Conservation (phyloP, 2,888 invertebrate genomes). For the Chalcosyrphus nemorum region DNA sequence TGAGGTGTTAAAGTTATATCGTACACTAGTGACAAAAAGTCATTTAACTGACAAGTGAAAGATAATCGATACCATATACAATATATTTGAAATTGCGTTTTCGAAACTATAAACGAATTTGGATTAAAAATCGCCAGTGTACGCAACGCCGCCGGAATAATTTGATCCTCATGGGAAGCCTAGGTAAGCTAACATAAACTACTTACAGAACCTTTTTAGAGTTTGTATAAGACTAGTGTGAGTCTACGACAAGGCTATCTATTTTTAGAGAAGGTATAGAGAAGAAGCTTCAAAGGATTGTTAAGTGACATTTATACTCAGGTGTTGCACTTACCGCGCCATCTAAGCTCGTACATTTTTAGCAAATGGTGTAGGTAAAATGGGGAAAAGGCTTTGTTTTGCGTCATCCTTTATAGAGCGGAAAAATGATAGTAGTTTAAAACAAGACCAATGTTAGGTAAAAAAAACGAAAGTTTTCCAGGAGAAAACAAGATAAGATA, state of each 20-base stretch:
- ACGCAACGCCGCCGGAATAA: constrained; percentile 29
- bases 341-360: neutral
- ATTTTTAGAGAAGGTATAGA: constrained; percentile 20
- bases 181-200: constrained; percentile 43
- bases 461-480: too few relatives aligned
- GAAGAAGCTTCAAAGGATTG: constrained; percentile 15
- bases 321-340: constrained; percentile 12
- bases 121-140: constrained; percentile 36
- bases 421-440: neutral
- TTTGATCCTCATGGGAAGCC: constrained; percentile 58
- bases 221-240: neutral
- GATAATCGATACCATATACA: constrained; percentile 12
- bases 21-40: constrained; percentile 10
- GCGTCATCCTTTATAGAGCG: too few relatives aligned
- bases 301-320: constrained; percentile 34
- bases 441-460: too few relatives aligned
- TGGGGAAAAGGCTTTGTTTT: too few relatives aligned
- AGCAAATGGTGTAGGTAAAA: neutral
- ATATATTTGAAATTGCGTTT: neutral
- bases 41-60: neutral
- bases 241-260: constrained; percentile 18
- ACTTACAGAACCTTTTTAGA: neutral
- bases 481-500: too few relatives aligned
- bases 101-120: constrained; percentile 14
- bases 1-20: constrained; percentile 44